Conservation (phyloP, 2,797 vertebrate genomes). For the Manis pentadactyla region DNA sequence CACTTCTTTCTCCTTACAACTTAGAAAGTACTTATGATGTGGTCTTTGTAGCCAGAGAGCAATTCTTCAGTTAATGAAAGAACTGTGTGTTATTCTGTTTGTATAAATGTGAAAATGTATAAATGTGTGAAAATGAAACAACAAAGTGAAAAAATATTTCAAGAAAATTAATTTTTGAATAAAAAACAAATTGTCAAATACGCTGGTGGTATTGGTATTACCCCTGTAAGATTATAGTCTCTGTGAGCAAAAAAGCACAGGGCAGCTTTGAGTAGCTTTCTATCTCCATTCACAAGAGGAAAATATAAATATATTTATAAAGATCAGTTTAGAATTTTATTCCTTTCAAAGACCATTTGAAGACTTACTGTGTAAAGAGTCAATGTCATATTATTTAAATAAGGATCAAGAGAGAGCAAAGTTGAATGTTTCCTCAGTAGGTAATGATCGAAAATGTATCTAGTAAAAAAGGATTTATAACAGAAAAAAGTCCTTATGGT, state of each 20-base stretch:
- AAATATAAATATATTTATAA: constrained; percentile 48
- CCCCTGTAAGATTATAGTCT: not conserved
- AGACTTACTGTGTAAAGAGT: constrained; percentile 45
- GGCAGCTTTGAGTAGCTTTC: not conserved
- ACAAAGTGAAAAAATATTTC: constrained; percentile 57
- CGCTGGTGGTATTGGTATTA: not conserved
- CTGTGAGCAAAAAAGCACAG: not conserved
- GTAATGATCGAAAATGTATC: constrained; percentile 23
- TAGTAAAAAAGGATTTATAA: not conserved
- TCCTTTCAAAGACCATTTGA: constrained; percentile 54
- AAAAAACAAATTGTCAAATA: constrained; percentile 69
- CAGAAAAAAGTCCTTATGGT: not conserved
- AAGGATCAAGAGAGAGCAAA: not conserved
- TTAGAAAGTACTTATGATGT: constrained; percentile 66
- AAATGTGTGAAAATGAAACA: constrained; percentile 24
- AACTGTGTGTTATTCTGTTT: constrained; percentile 40
- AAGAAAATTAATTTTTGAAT: constrained; percentile 64
- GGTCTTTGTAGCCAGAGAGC: constrained; percentile 48
- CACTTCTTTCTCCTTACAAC: constrained; percentile 74
- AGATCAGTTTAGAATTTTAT: constrained; percentile 41
- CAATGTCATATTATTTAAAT: constrained; percentile 48
- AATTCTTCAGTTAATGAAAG: constrained; percentile 55
- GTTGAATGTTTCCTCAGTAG: constrained; percentile 26
- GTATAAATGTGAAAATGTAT: too few relatives aligned
- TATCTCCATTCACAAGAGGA: constrained; percentile 44